Percentiles rank a stretch among this genome's conserved stretches.
Conservation (phyloP, 2,113 vertebrate genomes). For the Meriones unguiculatus region DNA sequence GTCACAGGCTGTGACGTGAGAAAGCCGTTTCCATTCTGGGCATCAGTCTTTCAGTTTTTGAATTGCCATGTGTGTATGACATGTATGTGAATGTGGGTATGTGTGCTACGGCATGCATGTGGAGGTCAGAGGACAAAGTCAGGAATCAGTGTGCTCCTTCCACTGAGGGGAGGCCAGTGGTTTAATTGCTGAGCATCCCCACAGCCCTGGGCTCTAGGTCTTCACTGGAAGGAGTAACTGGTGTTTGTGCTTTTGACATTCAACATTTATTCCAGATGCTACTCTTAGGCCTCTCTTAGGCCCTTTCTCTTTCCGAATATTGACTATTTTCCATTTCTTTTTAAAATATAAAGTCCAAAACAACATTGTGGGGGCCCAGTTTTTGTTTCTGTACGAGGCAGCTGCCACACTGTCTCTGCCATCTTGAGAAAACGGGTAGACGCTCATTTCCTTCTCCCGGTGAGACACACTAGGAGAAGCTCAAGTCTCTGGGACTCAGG, state of each 20-base stretch:
- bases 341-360: background rate
- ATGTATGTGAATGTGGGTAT: background rate
- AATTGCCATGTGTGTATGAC: background rate
- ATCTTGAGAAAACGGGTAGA: background rate
- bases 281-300: background rate
- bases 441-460: background rate
- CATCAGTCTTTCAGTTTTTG: background rate
- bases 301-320: background rate
- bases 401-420: background rate
- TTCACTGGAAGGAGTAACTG: background rate
- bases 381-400: background rate
- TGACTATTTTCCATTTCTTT: constrained; percentile 17
- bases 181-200: background rate
- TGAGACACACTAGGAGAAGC: background rate
- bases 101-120: background rate
- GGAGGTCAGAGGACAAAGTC: background rate
- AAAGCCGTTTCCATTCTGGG: background rate
- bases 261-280: background rate
- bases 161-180: background rate
- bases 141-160: background rate
- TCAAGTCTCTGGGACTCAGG: background rate
- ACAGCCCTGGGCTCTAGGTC: background rate
- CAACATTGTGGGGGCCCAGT: background rate
- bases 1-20: background rate
- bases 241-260: background rate